Conservation (phyloP, 2,797 vertebrate genomes). For the Prionace glauca region DNA sequence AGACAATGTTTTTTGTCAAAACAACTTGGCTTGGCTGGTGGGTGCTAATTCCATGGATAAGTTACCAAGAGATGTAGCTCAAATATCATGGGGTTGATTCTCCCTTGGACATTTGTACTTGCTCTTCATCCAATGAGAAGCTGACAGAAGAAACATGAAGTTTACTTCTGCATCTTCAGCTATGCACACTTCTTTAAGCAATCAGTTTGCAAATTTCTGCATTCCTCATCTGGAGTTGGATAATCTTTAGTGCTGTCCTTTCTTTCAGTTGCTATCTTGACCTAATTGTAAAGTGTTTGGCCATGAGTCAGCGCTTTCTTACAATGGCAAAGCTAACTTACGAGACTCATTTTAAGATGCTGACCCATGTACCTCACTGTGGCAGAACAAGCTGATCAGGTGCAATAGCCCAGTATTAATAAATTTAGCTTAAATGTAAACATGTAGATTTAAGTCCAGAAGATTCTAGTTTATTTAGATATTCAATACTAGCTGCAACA, state of each 20-base stretch:
- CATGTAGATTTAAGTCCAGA: neutral
- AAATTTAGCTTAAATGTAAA: neutral
- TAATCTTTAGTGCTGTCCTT: neutral
- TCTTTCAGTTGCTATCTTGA: neutral
- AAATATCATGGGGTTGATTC: neutral
- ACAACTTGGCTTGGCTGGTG: neutral
- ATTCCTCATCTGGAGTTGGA: neutral
- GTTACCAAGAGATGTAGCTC: neutral
- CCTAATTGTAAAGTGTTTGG: neutral
- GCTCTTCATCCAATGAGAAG: neutral
- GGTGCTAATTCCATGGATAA: neutral
- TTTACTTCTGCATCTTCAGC: neutral
- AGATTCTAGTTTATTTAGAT: neutral
- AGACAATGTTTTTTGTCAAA: neutral
- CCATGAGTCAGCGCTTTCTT: neutral
- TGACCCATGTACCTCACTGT: no score
- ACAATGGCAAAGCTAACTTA: neutral
- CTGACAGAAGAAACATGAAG: neutral
- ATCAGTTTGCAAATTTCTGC: neutral
- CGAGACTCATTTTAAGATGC: neutral
- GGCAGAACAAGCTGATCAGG: neutral
- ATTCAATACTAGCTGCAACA: neutral
- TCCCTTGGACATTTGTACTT: neutral
- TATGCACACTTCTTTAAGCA: neutral
- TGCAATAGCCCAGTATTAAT: neutral